Base-by-base conservation (phyloP, 2,797 vertebrate species). In the Triplophysa bombifrons region DNA sequence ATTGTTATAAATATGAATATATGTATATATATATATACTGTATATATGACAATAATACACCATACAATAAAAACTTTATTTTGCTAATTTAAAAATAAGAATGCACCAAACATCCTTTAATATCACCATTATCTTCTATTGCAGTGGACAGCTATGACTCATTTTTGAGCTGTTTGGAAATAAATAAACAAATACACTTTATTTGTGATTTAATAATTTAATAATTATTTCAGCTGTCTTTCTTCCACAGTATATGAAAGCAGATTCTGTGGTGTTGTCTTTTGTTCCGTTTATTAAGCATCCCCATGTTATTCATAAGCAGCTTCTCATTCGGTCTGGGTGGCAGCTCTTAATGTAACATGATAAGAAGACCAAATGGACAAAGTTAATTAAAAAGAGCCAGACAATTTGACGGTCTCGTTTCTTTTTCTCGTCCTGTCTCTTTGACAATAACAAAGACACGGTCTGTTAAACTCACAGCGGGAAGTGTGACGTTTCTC, bases 371-470 rank as follows among this genome's bases (percentile, higher is more conserved):
- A 84, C 81, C 80, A 82, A 84, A 84, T 82, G 84, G 74, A 78
- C 81, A 72, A 76, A 84, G 80, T 84, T 88, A 81, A 89, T 87
- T 87, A 85, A 83, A 86, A 84, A 85, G 84, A 84, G 72, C 65
- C 63, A 79, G 79, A 82, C 84, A 81, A 83, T 83, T 82, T 74
- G 72, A 82, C 75, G 61, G 34, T 80, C 41, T n/a, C 48, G 72
- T 78, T 72, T 46, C 12, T 44, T 19, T 65, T 44, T 76, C 30
- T 60, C 12, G 71, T 55, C 70, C 64, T 60, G 58, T 66, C 19
- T 76, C 19, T 67, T 65, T 75, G 78, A 75, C 55, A 63, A 75
- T 85, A 86, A 83, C 74, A 82, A 76, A 78, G 34, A 56, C 67
- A 64, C 3, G 50, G 25, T 64, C 74, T 64, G 68, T 80, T 80